Evolutionary conservation across 2,797 vertebrate species (phyloP).

Genomic region (Muraenolepis orangiensis): DNA sequence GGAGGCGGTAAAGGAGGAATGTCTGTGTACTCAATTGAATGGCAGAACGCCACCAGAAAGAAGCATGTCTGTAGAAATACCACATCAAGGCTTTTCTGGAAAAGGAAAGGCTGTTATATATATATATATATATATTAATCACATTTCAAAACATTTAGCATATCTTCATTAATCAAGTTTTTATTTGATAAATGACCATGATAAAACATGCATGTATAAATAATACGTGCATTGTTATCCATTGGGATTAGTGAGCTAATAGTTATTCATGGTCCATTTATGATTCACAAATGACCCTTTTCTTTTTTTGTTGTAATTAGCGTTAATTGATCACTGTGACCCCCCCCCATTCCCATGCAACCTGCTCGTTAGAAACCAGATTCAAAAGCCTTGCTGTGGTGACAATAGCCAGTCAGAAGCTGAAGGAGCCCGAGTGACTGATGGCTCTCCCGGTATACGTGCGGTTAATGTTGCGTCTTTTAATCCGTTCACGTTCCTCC

Average conservation of each 20-base stretch:
- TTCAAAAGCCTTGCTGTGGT: background rate
- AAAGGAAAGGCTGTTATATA: no score
- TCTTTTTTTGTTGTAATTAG: no score
- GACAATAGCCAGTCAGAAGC: background rate
- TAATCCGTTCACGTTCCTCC: constrained; percentile 56
- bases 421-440: background rate
- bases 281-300: background rate
- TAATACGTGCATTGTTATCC: background rate
- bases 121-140: no score
- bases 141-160: no score
- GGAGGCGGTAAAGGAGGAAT: background rate
- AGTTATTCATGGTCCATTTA: background rate
- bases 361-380: background rate
- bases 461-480: constrained; percentile 45
- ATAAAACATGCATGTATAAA: no score
- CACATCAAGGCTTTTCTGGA: background rate
- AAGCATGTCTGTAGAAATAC: background rate
- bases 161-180: no score
- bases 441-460: background rate
- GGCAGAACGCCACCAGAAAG: background rate
- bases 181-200: no score
- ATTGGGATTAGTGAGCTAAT: background rate
- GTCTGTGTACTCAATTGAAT: background rate
- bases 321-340: background rate
- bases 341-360: no score